phyloP scores from a whole-genome alignment of 1,140 invertebrate genomes.

The Mercenaria mercenaria region DNA sequence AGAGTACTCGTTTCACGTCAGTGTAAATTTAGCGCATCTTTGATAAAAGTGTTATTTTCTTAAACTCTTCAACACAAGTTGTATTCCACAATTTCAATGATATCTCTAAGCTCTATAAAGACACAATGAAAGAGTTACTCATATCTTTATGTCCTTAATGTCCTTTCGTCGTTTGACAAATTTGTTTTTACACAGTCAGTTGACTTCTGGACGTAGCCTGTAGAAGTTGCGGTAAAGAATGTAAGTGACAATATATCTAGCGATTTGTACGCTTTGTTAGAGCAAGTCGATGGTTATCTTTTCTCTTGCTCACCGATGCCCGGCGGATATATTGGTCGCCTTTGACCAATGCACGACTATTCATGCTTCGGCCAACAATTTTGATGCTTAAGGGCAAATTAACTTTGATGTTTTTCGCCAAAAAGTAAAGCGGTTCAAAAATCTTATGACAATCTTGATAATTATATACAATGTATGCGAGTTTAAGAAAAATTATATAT shows the following conservation, averaged over 20 bases:
- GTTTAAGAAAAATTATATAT: too few relatives aligned
- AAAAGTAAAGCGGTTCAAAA: neutral
- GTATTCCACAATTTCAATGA: neutral
- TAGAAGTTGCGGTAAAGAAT: neutral
- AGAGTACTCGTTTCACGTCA: conserved; percentile 3
- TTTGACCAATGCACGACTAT: neutral
- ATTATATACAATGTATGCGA: too few relatives aligned
- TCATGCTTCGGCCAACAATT: neutral
- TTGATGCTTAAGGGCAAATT: neutral
- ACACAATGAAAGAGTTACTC: neutral
- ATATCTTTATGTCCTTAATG: neutral
- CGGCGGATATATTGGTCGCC: neutral
- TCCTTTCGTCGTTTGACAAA: conserved; percentile 32
- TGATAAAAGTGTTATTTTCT: conserved; percentile 28
- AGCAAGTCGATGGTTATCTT: neutral
- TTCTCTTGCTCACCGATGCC: neutral
- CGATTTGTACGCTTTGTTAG: conserved; percentile 47
- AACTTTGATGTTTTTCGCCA: neutral
- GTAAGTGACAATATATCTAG: conserved; percentile 48
- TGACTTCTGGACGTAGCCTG: conserved; percentile 32
- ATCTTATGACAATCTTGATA: neutral
- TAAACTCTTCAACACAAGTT: neutral
- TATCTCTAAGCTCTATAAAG: neutral
- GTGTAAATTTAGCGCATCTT: conserved; percentile 10
- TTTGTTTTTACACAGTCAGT: conserved; percentile 58